A percentile compares a stretch with the other conserved stretches of the same genome.
These are phyloP conservation scores for Deroplatys truncata DNA, from an alignment of 2,888 invertebrate species.

Conservation along the genomic window DNA sequence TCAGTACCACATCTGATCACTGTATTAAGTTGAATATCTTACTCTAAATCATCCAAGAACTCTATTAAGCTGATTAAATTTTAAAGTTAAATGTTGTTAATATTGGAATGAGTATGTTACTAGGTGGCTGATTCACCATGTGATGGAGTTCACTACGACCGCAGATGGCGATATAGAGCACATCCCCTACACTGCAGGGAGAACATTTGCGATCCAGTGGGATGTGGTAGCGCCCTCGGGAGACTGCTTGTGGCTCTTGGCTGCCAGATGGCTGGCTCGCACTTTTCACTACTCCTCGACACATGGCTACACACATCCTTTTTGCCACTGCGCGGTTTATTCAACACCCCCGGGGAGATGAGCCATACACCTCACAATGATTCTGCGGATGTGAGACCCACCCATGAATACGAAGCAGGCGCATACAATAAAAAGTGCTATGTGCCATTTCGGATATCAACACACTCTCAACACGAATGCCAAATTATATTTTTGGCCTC, in stretches of 20 bases:
- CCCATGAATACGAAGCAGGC: not conserved
- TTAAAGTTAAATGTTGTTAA: no score
- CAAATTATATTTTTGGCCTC: no score
- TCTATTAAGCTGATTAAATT: no score
- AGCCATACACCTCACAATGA: not conserved
- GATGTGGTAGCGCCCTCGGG: not conserved
- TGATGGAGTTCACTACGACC: no score
- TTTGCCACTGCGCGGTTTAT: not conserved
- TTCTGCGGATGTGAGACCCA: not conserved
- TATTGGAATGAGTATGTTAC: no score
- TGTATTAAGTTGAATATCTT: no score
- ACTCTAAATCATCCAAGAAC: no score
- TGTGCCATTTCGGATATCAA: no score
- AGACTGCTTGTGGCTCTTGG: not conserved
- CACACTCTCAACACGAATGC: no score
- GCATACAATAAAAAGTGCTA: not conserved
- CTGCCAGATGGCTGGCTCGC: not conserved
- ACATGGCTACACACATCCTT: not conserved
- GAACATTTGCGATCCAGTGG: not conserved
- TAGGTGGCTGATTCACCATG: no score
- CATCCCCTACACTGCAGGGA: not conserved
- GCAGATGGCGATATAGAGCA: not conserved
- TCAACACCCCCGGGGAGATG: not conserved
- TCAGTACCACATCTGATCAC: no score
- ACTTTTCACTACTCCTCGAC: not conserved